Evolutionary conservation across 2,888 invertebrate genomes (phyloP), one percentile per base, ranked within the genome.

Genomic region (Clanis bilineata): DNA sequence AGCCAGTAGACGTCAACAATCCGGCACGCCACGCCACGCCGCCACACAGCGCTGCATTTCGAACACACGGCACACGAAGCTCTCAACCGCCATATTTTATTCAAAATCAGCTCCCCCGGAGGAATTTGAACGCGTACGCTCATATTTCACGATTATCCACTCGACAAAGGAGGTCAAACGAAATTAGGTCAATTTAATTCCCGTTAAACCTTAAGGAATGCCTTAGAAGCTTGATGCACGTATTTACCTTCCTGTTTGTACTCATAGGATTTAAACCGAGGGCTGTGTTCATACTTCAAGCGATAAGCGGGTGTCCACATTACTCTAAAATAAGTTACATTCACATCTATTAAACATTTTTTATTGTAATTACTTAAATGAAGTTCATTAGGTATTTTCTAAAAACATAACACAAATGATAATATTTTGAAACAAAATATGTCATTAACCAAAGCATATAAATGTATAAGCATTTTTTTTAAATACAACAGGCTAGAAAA

Each of bases 181-280:
- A 73, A 75, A 75, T 76, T 70, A 70, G 76, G 73, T 70, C 68
- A 73, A 74, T 71, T 70, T 70, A 68, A 73, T 68, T 66, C 63
- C 59, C 68, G 65, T 63, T 69, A 67, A 72, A 71, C 66, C 66
- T 72, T 62, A 63, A 74, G 73, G 63, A 72, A 72, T 71, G 64
- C 63, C 69, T 72, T 65, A 67, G 59, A 64, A 67, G 67, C 65
- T 64, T 71, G 67, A 68, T 72, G 72, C 64, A 64, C 65, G 68
- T 68, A 63, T 70, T 68, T 67, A 65, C 66, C 64, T 66, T 60
- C 56, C 57, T 43, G 64, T 65, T 57, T 70, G 57, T 65, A 21
- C 64, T 61, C n/a, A 10, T 25, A 43, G 55, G 60, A 62, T 66
- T 68, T 65, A 65, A 62, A 28, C 39, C 22, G 65, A 58, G 62